A percentile compares a stretch with the other conserved stretches of the same genome.
phyloP scores from a whole-genome alignment of 92 coral and sea anemone species.

The Zoanthus gigantus region DNA sequence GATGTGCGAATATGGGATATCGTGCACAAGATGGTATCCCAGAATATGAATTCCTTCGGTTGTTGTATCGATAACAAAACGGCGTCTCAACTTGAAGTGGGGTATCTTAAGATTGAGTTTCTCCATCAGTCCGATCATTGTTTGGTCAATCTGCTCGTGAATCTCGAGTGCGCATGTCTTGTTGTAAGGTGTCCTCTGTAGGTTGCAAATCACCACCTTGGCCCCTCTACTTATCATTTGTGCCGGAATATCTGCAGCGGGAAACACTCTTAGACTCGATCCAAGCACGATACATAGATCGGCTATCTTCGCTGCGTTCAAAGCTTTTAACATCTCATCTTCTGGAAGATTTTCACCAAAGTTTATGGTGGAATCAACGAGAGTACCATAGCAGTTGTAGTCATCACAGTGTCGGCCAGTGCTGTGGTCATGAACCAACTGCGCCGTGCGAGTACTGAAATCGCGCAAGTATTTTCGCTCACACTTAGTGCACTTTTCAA shows the following conservation, averaged over 20 bases:
- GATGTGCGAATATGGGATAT: slow-evolving; percentile 76
- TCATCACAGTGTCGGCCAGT: slow-evolving; percentile 76
- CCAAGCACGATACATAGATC: slow-evolving; percentile 69
- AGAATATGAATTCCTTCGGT: slow-evolving; percentile 62
- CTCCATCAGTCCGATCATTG: slow-evolving; percentile 59
- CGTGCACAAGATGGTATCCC: slow-evolving; percentile 71
- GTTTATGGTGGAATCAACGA: slow-evolving; percentile 72
- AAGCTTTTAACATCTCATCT: slow-evolving; percentile 62
- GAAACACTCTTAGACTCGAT: slow-evolving; percentile 68
- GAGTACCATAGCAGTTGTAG: slow-evolving; percentile 61
- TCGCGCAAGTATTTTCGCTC: slow-evolving; percentile 76
- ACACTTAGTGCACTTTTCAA: slow-evolving; percentile 74
- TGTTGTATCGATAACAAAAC: slow-evolving; percentile 71
- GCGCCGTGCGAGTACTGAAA: slow-evolving; percentile 66
- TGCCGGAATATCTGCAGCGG: slow-evolving; percentile 73
- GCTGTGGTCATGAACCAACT: slow-evolving; percentile 63
- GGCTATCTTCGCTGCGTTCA: slow-evolving; percentile 46
- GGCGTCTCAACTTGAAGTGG: slow-evolving; percentile 70
- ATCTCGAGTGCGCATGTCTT: slow-evolving; percentile 58
- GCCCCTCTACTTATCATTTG: slow-evolving; percentile 54
- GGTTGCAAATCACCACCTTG: slow-evolving; percentile 69
- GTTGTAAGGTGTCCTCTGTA: slow-evolving; percentile 71
- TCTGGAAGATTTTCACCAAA: slow-evolving; percentile 78
- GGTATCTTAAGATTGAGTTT: slow-evolving; percentile 62
- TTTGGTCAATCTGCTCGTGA: slow-evolving; percentile 63